These are phyloP conservation scores for Myotis brandtii DNA, from an alignment of 2,113 vertebrate species.

Conservation along the genomic window DNA sequence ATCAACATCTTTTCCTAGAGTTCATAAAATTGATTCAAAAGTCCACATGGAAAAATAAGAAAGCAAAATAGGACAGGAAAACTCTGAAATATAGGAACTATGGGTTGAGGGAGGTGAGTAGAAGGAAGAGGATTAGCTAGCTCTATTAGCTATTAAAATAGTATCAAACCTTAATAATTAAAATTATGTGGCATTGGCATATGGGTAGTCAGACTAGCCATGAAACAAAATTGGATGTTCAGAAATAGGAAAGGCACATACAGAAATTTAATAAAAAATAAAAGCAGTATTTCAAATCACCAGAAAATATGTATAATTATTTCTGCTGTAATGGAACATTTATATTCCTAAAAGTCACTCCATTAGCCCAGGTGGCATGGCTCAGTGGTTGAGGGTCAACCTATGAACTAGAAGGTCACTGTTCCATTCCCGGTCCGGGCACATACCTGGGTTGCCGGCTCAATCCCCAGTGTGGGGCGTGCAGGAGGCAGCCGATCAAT, in stretches of 20 bases:
- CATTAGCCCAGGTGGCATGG: neutral
- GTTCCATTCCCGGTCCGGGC: too few species aligned
- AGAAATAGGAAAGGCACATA: neutral
- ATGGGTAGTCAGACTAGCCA: neutral
- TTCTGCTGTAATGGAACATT: neutral
- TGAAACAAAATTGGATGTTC: neutral
- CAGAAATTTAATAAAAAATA: neutral
- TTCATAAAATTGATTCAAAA: conserved; percentile 21
- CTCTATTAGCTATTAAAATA: neutral
- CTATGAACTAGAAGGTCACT: too few species aligned
- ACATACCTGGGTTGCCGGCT: too few species aligned
- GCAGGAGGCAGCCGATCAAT: too few species aligned
- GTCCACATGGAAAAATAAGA: conserved; percentile 11
- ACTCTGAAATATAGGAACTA: neutral
- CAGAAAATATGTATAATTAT: neutral
- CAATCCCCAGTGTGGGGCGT: too few species aligned
- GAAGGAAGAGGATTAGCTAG: neutral
- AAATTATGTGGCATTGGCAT: neutral
- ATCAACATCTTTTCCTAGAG: neutral
- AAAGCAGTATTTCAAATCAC: conserved; percentile 7
- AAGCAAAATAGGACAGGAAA: conserved; percentile 16
- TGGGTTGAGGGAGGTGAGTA: neutral
- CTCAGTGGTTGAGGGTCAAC: too few species aligned
- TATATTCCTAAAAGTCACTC: neutral
- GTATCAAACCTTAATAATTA: conserved; percentile 37